A percentile compares a stretch with the other conserved stretches of the same genome.
These are phyloP conservation scores for Amphimallon solstitiale DNA, from an alignment of 2,888 invertebrate genomes.

Conservation along the genomic window DNA sequence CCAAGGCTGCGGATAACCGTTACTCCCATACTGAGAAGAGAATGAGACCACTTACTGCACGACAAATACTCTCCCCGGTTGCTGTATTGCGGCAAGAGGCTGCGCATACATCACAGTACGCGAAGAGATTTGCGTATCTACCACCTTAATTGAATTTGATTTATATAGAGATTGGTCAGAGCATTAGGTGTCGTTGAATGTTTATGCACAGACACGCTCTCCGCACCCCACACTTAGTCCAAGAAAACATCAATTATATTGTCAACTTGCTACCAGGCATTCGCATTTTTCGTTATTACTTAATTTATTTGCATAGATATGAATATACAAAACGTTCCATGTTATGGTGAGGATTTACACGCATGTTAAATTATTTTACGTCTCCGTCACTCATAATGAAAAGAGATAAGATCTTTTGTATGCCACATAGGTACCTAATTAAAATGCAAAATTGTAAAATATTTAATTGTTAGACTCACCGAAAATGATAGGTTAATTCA, in stretches of 20 bases:
- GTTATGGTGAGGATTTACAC: too few species aligned
- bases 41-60: neutral
- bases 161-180: conserved; percentile 8
- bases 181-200: conserved; percentile 19
- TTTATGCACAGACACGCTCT: conserved; percentile 14
- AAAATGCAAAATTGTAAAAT: too few species aligned
- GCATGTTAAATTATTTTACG: too few species aligned
- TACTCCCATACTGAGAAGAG: neutral
- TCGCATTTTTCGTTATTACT: neutral
- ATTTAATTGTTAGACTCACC: too few species aligned
- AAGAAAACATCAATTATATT: conserved; percentile 17
- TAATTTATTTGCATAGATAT: conserved; percentile 4
- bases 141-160: conserved; percentile 32
- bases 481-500: too few species aligned
- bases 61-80: neutral
- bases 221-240: neutral
- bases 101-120: conserved; percentile 20
- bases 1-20: neutral
- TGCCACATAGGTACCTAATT: too few species aligned
- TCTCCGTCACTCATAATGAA: too few species aligned
- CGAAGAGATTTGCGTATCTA: conserved; percentile 23
- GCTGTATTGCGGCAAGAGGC: conserved; percentile 12
- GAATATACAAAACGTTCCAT: neutral
- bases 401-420: too few species aligned
- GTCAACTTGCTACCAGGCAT: neutral